Conservation (phyloP, 2,797 vertebrate species). For the Cheracebus regulus region DNA sequence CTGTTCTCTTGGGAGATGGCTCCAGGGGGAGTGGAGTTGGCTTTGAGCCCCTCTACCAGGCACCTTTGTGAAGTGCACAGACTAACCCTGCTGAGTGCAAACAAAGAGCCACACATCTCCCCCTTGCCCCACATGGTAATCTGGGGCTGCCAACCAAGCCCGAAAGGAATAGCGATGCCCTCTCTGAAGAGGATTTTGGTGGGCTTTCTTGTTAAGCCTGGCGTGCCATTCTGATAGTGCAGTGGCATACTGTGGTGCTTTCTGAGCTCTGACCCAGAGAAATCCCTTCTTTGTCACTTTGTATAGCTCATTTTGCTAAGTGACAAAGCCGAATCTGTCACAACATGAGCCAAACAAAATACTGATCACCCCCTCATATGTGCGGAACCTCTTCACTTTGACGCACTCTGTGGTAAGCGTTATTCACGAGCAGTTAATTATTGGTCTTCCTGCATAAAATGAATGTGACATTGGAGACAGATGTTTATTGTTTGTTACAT, state of each 20-base stretch:
- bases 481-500: conserved; percentile 76
- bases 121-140: not conserved
- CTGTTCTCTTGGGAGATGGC: not conserved
- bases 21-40: not conserved
- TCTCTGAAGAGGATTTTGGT: not conserved
- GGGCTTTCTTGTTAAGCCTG: not conserved
- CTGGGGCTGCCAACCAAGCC: not conserved
- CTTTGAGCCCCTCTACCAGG: not conserved
- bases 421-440: conserved; percentile 64
- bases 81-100: not conserved
- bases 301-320: conserved; percentile 64
- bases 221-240: not conserved
- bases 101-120: not conserved
- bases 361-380: not conserved
- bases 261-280: conserved; percentile 27
- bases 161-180: not conserved
- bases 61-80: not conserved
- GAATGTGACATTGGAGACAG: conserved; percentile 74
- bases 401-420: conserved; percentile 9
- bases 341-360: conserved; percentile 57
- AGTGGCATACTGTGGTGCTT: not conserved
- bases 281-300: conserved; percentile 47
- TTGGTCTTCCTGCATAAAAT: conserved; percentile 73
- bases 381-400: not conserved
- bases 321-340: conserved; percentile 53